Conservation (phyloP, 1,140 invertebrate species). For the Scylla paramamosain region DNA sequence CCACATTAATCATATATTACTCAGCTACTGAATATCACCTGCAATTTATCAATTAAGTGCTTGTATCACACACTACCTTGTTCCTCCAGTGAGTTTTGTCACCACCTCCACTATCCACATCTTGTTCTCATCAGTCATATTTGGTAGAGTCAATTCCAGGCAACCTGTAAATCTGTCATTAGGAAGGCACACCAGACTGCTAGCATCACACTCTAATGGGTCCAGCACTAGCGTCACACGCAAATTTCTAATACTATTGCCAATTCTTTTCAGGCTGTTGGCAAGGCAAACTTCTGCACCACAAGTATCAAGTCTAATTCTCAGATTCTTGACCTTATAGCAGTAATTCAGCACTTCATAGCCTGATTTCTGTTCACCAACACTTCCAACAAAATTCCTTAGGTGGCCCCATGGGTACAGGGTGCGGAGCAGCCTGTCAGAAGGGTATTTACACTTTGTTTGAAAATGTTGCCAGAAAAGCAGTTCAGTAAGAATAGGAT, state of each 20-base stretch:
- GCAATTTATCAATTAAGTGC: no score
- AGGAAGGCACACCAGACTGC: neutral
- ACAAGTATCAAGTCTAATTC: neutral
- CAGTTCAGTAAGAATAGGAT: slow-evolving; percentile 35
- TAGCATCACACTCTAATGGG: no score
- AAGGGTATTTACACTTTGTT: neutral
- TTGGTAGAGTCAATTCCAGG: neutral
- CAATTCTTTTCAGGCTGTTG: slow-evolving; percentile 32
- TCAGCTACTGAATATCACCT: no score
- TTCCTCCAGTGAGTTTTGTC: neutral
- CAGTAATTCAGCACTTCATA: slow-evolving; percentile 37
- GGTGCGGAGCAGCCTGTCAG: neutral
- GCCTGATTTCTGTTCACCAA: slow-evolving; percentile 43
- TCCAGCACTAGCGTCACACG: slow-evolving; percentile 32
- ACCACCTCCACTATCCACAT: slow-evolving; percentile 15
- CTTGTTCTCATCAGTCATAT: slow-evolving; percentile 14
- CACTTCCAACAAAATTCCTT: slow-evolving; percentile 40
- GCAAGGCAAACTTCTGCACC: neutral
- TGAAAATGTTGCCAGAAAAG: slow-evolving; percentile 46
- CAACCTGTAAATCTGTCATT: neutral
- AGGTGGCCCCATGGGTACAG: slow-evolving; percentile 54
- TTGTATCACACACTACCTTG: neutral
- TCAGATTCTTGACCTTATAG: slow-evolving; percentile 53
- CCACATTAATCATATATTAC: no score
- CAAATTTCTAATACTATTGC: neutral